These are phyloP conservation scores for Gymnocheta viridis DNA, from an alignment of 2,888 invertebrate genomes.

Conservation along the genomic window DNA sequence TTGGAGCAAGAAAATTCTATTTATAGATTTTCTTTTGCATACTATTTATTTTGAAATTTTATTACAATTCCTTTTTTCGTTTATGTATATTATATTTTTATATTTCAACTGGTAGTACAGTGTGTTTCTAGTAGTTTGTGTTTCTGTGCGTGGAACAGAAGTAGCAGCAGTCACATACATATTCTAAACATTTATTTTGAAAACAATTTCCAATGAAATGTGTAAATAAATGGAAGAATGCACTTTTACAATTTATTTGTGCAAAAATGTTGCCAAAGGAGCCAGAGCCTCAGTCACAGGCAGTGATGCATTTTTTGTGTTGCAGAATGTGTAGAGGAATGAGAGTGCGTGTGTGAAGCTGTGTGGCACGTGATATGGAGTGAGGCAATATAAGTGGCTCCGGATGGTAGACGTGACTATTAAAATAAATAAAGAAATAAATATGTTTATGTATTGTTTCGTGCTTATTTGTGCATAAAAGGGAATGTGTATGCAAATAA, in stretches of 20 bases:
- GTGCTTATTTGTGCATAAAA: conserved; percentile 10
- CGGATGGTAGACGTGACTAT: conserved; percentile 41
- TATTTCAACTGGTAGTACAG: not conserved
- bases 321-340: not conserved
- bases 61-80: conserved; percentile 17
- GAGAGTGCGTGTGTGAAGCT: not conserved
- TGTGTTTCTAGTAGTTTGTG: not conserved
- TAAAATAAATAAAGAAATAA: conserved; percentile 9
- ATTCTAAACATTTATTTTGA: conserved; percentile 55
- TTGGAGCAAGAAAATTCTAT: conserved; percentile 53
- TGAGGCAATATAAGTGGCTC: conserved; percentile 33
- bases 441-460: not conserved
- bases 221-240: conserved; percentile 67
- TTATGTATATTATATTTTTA: conserved; percentile 9
- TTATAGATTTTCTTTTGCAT: conserved; percentile 56
- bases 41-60: not conserved
- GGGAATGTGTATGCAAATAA: conserved; percentile 1
- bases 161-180: conserved; percentile 19
- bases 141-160: not conserved
- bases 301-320: not conserved
- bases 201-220: conserved; percentile 67
- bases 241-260: conserved; percentile 47
- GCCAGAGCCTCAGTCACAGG: not conserved
- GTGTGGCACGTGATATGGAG: conserved; percentile 38
- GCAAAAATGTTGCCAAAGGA: conserved; percentile 47